Evolutionary conservation across 2,797 vertebrate genomes (phyloP), one percentile per base, ranked within the genome.

Genomic region (Fratercula arctica): DNA sequence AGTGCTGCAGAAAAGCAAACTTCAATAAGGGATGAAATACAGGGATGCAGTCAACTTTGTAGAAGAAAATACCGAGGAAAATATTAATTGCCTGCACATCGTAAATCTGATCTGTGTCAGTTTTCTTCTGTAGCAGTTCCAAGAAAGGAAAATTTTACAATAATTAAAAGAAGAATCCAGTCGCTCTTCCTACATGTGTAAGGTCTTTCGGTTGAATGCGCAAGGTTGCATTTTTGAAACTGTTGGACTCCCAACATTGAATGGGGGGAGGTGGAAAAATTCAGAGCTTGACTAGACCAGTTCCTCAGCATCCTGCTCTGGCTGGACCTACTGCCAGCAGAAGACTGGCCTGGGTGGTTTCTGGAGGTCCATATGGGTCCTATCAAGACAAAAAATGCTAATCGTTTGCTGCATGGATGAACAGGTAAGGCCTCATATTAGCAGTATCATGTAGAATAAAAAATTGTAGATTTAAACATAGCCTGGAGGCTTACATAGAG

Each of bases 101-200:
- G 14, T 43, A 50, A 69, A 46, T 14, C 39, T 43, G 15, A 66
- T 12, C 51, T 10, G 29, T 2, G 2, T 24, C 24, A 19, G 6
- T 50, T 73, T 56, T 18, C 23, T n/a, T 43, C 37, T 54, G 13
- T 21, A 28, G 29, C 46, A 0, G 0, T 61, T 73, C 37, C 64
- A 51, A 67, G 64, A 76, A 77, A 87, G 51, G 51, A 46, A 67
- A 63, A 33, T 4, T 41, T 43, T 12, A 3, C 37, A 29, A 41
- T 21, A 10, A 19, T 50, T 82, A 50, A 15, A 85, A 61, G 64
- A 67, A 81, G 31, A 61, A 64, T 26, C 33, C 33, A 28, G 21
- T 46, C 1, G 1, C 15, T 63, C 37, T 14, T 56, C 53, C 53
- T 29, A 8, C 7, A 3, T 0, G 0, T 6, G 25, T n/a, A 56